Conservation (phyloP, 2,113 vertebrate genomes). For the Melanostigma gelatinosum region DNA sequence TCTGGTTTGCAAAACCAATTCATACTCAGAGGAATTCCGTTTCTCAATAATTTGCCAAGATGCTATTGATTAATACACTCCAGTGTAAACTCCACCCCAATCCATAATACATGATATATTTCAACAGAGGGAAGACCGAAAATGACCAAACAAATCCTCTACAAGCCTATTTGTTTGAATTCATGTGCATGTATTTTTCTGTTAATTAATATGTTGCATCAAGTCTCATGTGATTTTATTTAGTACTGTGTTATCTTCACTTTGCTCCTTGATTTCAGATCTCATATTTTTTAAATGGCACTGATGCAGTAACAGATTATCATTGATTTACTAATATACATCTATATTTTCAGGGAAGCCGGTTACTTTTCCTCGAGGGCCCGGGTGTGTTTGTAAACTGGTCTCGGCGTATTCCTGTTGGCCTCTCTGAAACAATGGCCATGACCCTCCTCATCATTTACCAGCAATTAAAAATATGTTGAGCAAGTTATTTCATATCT, state of each 20-base stretch:
- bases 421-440: conserved; percentile 63
- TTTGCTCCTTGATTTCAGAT: not conserved
- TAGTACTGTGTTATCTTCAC: not conserved
- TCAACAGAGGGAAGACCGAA: no score
- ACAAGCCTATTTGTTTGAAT: not conserved
- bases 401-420: conserved; percentile 61
- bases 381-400: conserved; percentile 75
- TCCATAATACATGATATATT: no score
- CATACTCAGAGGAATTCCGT: no score
- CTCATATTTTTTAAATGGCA: not conserved
- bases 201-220: not conserved
- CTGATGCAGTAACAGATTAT: not conserved
- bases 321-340: not conserved
- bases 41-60: no score
- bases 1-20: no score
- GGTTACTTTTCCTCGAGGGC: conserved; percentile 75
- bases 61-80: no score
- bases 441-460: not conserved
- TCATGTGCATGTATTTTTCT: not conserved
- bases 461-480: not conserved
- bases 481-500: not conserved
- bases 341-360: conserved; percentile 73
- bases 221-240: not conserved
- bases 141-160: not conserved
- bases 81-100: no score